phyloP scores from a whole-genome alignment of 1,140 invertebrate species.

The Papilio glaucus region DNA sequence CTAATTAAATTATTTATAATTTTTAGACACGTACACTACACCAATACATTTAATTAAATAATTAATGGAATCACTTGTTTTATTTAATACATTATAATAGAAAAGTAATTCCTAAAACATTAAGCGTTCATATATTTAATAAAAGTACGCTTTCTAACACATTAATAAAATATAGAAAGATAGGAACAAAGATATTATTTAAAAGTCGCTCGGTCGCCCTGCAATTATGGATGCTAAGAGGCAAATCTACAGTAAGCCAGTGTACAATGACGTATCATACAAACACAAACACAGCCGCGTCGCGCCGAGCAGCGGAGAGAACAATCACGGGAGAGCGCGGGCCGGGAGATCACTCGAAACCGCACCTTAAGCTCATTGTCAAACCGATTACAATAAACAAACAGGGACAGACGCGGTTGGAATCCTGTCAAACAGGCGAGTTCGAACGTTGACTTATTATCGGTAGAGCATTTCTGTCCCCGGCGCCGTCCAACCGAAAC shows the following conservation, averaged over 20 bases:
- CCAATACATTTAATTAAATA: not conserved
- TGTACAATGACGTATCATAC: conserved; percentile 81
- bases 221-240: conserved; percentile 80
- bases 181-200: conserved; percentile 65
- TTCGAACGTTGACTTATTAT: conserved; percentile 83
- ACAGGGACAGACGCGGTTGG: conserved; percentile 82
- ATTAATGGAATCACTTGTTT: not conserved
- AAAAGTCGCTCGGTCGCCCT: conserved; percentile 74
- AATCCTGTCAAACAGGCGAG: conserved; percentile 83
- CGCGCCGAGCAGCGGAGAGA: conserved; percentile 72
- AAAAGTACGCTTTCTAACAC: no score
- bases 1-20: conserved; percentile 10
- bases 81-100: not conserved
- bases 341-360: conserved; percentile 80
- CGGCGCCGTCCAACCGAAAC: conserved; percentile 42
- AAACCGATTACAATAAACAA: conserved; percentile 84
- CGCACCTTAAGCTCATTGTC: conserved; percentile 83
- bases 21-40: not conserved
- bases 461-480: conserved; percentile 79
- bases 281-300: conserved; percentile 71
- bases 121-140: no score
- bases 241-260: conserved; percentile 79
- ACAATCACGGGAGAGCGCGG: conserved; percentile 75
- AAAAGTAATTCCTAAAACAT: not conserved
- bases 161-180: conserved; percentile 10